Percentiles rank a stretch among this genome's conserved stretches.
Conservation (phyloP, 1,140 invertebrate genomes). For the Trichonephila inaurata region DNA sequence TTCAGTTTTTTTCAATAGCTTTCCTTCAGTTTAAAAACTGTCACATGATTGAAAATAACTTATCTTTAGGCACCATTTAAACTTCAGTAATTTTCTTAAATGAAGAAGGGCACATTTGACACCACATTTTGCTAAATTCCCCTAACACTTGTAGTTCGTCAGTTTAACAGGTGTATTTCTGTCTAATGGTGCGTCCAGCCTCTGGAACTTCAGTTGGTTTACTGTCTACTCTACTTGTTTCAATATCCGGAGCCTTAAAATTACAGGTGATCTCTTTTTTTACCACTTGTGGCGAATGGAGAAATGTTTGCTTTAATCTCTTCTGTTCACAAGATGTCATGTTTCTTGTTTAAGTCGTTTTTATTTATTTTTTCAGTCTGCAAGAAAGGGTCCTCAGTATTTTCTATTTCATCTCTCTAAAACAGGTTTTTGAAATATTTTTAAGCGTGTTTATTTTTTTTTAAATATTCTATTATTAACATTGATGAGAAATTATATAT, state of each 20-base stretch:
- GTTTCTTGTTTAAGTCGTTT: neutral
- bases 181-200: constrained; percentile 57
- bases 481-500: too few species aligned
- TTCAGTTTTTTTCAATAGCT: neutral
- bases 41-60: constrained; percentile 1
- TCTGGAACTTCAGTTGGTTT: constrained; percentile 69
- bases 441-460: too few species aligned
- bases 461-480: too few species aligned
- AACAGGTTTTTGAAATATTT: neutral
- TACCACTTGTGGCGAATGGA: constrained; percentile 68
- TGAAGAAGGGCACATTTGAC: constrained; percentile 48
- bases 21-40: neutral
- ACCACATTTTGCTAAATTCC: constrained; percentile 61
- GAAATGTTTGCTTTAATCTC: constrained; percentile 42
- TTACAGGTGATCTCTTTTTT: constrained; percentile 72
- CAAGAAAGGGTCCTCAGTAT: neutral
- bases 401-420: neutral
- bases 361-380: neutral
- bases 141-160: constrained; percentile 73
- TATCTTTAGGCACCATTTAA: constrained; percentile 63
- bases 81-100: constrained; percentile 39
- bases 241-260: constrained; percentile 71
- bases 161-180: constrained; percentile 74
- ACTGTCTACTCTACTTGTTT: constrained; percentile 67
- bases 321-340: constrained; percentile 25